phyloP scores from a whole-genome alignment of 2,113 vertebrate genomes.

The Ptyas mucosa region DNA sequence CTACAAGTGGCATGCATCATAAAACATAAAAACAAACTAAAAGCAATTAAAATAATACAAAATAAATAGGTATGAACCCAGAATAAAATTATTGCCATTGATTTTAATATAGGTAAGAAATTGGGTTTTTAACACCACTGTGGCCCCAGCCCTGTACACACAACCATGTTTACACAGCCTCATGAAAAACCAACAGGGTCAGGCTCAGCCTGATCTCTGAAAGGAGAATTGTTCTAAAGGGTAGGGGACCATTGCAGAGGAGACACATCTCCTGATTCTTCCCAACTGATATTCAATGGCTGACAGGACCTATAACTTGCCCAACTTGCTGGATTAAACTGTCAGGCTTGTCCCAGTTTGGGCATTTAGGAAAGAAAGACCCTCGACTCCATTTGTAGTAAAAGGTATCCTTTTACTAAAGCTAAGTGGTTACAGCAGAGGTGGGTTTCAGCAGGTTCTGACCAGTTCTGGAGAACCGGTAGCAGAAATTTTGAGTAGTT shows the following conservation, averaged over 20 bases:
- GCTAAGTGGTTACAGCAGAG: no score
- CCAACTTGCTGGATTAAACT: background rate
- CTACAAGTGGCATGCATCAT: background rate
- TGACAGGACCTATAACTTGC: background rate
- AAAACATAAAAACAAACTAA: background rate
- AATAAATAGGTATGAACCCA: background rate
- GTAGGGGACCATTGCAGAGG: background rate
- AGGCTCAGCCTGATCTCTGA: background rate
- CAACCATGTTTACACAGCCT: background rate
- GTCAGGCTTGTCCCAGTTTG: background rate
- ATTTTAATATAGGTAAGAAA: background rate
- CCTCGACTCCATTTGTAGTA: background rate
- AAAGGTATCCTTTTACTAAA: no score
- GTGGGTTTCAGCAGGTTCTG: no score
- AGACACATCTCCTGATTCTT: background rate
- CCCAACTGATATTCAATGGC: background rate
- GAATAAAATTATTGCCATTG: background rate
- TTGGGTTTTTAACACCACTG: background rate
- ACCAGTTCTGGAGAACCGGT: no score
- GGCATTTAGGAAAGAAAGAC: background rate
- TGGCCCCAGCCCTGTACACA: background rate
- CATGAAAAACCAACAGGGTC: background rate
- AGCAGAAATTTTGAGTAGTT: no score
- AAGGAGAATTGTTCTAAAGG: background rate
- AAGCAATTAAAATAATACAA: background rate